phyloP scores from a whole-genome alignment of 2,888 invertebrate genomes.

The Myopa tessellatipennis region DNA sequence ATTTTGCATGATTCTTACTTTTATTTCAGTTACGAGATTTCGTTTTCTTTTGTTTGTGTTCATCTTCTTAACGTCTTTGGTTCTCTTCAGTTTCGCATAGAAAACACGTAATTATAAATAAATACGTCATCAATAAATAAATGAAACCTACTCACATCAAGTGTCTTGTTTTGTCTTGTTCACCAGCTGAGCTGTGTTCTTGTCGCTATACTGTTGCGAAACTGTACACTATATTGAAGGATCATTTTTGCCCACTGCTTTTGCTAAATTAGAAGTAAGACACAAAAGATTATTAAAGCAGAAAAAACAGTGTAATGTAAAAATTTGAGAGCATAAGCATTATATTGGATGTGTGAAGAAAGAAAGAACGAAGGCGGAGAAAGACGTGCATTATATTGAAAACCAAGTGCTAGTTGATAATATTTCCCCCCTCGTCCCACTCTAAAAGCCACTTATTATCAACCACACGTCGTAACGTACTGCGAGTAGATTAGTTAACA shows the following conservation, averaged over 20 bases:
- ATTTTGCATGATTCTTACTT: constrained; percentile 32
- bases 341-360: too few relatives aligned
- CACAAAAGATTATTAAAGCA: not conserved
- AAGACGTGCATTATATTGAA: too few relatives aligned
- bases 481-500: too few relatives aligned
- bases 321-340: not conserved
- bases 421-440: too few relatives aligned
- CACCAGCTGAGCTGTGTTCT: constrained; percentile 56
- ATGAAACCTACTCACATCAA: constrained; percentile 65
- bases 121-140: constrained; percentile 37
- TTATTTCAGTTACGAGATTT: constrained; percentile 31
- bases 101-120: constrained; percentile 27
- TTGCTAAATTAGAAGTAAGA: not conserved
- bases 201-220: not conserved
- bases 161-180: constrained; percentile 67
- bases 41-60: constrained; percentile 47
- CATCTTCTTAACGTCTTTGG: constrained; percentile 50
- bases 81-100: constrained; percentile 49
- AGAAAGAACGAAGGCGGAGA: too few relatives aligned
- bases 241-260: not conserved
- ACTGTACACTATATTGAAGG: too few relatives aligned
- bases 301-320: not conserved
- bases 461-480: too few relatives aligned
- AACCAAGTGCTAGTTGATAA: too few relatives aligned
- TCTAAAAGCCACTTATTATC: too few relatives aligned